Base-by-base conservation (phyloP, 2,888 invertebrate species). In the Exocentrus adspersus region DNA sequence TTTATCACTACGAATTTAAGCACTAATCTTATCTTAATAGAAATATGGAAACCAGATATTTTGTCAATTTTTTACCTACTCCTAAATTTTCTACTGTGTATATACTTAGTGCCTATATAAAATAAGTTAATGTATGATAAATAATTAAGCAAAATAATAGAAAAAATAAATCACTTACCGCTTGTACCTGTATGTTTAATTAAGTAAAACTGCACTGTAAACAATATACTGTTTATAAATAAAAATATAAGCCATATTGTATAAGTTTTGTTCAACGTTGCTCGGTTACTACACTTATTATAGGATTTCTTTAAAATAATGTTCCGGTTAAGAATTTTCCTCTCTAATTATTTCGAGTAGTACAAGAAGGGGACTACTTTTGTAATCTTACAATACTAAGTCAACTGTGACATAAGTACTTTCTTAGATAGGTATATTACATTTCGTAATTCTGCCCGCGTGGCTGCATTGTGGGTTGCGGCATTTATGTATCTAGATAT, bases 281-380 rank as follows among this genome's bases (percentile, higher is more conserved):
- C 24, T 43, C 24, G 43, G 54, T 54, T 43, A 21, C 52, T 41
- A 37, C 41, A 54, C 43, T 54, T 43, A 28, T 54, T n/a, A n/a
- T n/a, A n/a, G n/a, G n/a, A 54, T 54, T 54, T 54, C 54, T 54
- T 17, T 54, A 54, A 54, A 54, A 54, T 43, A 54, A 54, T 61
- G 61, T 54, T 61, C 61, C 54, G 61, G 53, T 61, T 61, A 42
- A 48, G 53, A 61, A 21, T 54, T 54, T 61, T 61, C 61, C 61
- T 48, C 61, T 61, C 61, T 61, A 54, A 54, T 54, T 53, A 46
- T 61, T 60, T 61, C 61, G 41, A 52, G 45, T 24, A 43, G 48
- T 28, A 28, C 28, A 37, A 54, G 42, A 54, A 43, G 54, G 54
- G 54, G 43, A 28, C 43, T 21, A 42, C 53, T 53, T 43, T 54